Conservation (phyloP, 2,113 vertebrate species). For the Gasterosteus aculeatus region DNA sequence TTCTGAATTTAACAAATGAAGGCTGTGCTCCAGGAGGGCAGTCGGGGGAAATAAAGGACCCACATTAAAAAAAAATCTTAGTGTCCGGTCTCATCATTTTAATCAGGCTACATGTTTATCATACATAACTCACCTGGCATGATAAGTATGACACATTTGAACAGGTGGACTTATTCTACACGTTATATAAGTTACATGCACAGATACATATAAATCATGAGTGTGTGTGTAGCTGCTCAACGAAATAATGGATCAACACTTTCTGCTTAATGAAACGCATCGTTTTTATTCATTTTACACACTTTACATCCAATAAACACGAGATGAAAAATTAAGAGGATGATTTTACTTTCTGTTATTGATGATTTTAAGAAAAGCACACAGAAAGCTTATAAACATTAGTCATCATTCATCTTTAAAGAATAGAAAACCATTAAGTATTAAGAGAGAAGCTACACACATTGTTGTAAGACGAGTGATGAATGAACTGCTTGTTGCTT, state of each 20-base stretch:
- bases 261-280: neutral
- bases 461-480: neutral
- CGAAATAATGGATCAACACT: neutral
- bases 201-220: neutral
- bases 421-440: neutral
- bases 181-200: neutral
- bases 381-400: too few species aligned
- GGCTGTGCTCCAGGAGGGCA: too few species aligned
- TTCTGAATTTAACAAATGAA: too few species aligned
- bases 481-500: too few species aligned
- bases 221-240: neutral
- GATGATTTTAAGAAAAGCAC: neutral
- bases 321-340: neutral
- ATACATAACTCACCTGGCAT: too few species aligned
- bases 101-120: too few species aligned
- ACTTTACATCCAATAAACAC: neutral
- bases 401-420: neutral
- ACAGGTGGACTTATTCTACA: neutral
- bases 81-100: too few species aligned
- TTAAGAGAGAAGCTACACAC: neutral
- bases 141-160: neutral
- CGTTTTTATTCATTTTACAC: conserved; percentile 1
- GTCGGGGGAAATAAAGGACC: too few species aligned
- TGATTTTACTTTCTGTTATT: neutral
- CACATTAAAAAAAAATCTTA: too few species aligned